Evolutionary conservation across 2,888 invertebrate genomes (phyloP), one percentile per base, ranked within the genome.

Genomic region (Hyposoter didymator): DNA sequence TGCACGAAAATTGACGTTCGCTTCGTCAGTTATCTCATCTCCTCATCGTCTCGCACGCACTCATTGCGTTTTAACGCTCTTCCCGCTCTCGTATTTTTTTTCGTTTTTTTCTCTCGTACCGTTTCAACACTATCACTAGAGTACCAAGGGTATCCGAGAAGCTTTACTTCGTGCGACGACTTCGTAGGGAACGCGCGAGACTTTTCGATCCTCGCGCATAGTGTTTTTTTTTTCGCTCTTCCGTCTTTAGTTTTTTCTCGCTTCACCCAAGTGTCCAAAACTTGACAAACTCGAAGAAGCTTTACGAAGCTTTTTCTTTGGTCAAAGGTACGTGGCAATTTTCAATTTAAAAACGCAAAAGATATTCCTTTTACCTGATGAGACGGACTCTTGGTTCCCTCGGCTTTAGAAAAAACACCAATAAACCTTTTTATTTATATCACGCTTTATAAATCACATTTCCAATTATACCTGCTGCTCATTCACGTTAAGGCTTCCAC

Each of bases 131-230:
- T 73, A 73, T 67, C 72, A 12, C 43, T n/a, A 12, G 43, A 12
- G 43, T 22, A 45, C 72, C 22, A 22, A 69, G 28, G 47, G 72
- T 73, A 74, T 74, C 67, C 22, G 67, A 84, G 73, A 28, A 47
- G 59, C 28, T 70, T 79, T 79, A 84, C 49, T 84, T 79, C 43
- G 70, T 39, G 35, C 32, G 19, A 64, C 70, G 74, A 43, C 69
- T 70, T 79, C 64, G 84, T 64, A 19, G 64, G 39, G 79, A 64
- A 64, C 74, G 64, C 84, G 79, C 70, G 84, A 69, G 75, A 74
- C 45, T 62, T 75, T 83, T 22, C 55, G 2, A n/a, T 2, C 22
- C 12, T 22, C 12, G 19, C 19, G 7, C 19, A 19, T 22, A 22
- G 59, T 59, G 59, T 14, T 59, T 28, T 59, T 55, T 1, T 55